These are phyloP conservation scores for Nephrocerus scutellatus DNA, from an alignment of 2,888 invertebrate genomes.

Conservation along the genomic window DNA sequence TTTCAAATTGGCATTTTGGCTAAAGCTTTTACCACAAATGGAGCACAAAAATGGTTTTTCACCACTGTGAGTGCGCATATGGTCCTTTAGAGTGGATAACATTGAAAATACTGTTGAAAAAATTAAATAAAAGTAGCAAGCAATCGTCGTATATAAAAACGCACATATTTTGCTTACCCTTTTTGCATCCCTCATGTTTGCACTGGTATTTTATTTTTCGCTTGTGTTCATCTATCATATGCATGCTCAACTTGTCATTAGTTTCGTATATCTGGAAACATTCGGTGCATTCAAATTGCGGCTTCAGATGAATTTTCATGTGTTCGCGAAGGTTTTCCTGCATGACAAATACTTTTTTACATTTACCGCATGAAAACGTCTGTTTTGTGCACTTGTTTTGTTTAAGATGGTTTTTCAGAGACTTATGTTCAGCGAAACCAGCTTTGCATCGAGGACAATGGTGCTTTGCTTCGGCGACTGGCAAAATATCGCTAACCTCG, in stretches of 20 bases:
- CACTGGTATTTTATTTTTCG: constrained; percentile 51
- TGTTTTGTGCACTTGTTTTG: constrained; percentile 48
- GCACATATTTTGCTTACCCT: constrained; percentile 27
- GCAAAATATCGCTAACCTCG: neutral
- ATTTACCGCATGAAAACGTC: constrained; percentile 49
- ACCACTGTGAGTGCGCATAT: constrained; percentile 53
- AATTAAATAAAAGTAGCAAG: neutral
- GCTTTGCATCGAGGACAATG: constrained; percentile 42
- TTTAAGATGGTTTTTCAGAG: constrained; percentile 37
- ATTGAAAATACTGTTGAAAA: constrained; percentile 49
- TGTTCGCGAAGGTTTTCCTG: constrained; percentile 53
- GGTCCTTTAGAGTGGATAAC: constrained; percentile 55
- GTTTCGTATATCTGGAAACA: constrained; percentile 48
- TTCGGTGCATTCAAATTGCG: constrained; percentile 31
- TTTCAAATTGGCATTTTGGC: constrained; percentile 55
- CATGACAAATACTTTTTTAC: constrained; percentile 52
- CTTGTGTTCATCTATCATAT: constrained; percentile 48
- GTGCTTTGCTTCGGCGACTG: constrained; percentile 15
- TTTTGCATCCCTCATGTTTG: constrained; percentile 36
- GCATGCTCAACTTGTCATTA: constrained; percentile 47
- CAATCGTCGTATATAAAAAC: neutral
- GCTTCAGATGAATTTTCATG: constrained; percentile 36
- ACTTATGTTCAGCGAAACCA: constrained; percentile 38
- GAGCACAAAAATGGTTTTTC: constrained; percentile 54
- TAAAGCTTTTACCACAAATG: constrained; percentile 54